Evolutionary conservation across 2,888 invertebrate species (phyloP), one percentile per base, ranked within the genome.

Genomic region (Caenorhabditis virilis): DNA sequence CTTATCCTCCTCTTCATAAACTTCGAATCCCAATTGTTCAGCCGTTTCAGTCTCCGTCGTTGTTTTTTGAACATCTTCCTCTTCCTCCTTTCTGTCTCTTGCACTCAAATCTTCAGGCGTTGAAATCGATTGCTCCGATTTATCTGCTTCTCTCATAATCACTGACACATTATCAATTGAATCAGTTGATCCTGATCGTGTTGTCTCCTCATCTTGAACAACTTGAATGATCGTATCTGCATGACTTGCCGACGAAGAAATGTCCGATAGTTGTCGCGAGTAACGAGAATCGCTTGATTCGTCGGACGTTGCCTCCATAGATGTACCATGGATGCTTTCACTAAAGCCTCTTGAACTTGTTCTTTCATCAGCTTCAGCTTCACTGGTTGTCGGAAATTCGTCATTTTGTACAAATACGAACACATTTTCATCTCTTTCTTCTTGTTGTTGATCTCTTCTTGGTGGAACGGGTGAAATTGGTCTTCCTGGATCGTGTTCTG

Each of bases 401-500:
- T 51, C 45, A 27, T 56, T 47, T 33, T 60, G 52, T 0, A 64
- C 64, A 33, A 72, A 68, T 15, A 65, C 72, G 46, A 74, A 72
- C 16, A 46, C 49, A 18, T 55, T 67, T 23, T 56, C 67, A 9
- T 63, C 56, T n/a, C n/a, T n/a, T 4, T 51, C 52, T 16, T 56
- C 55, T 15, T 30, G 30, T 23, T 35, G 39, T 13, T 38, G 53
- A 20, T 48, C 47, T 39, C 53, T 42, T 39, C 72, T 55, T 22
- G 76, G 76, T 42, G 78, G 78, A 6, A 77, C 65, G 11, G 78
- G 78, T 20, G 74, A 73, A 15, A 72, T 43, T 26, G 78, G 76
- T 36, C 78, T 52, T 35, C 69, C 74, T n/a, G 72, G 67, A 50
- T 78, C 76, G n/a, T 36, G 23, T 9, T 38, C 16, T 11, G 78